Base-by-base conservation (phyloP, 2,113 vertebrate genomes). In the Bambusicola thoracicus region DNA sequence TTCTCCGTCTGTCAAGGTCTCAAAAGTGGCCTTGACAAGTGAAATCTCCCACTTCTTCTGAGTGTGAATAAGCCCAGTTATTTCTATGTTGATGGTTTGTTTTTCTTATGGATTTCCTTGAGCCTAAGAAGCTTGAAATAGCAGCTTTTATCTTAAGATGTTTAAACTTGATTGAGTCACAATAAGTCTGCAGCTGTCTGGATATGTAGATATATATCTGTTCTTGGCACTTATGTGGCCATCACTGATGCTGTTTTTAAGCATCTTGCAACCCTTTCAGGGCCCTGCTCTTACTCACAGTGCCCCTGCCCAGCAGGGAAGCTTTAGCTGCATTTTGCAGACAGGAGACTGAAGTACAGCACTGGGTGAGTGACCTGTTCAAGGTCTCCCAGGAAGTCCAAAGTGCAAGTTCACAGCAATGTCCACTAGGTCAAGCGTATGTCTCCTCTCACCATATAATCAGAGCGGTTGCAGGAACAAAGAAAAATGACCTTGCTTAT, bases 1-100 rank as follows among this genome's bases (percentile, higher is more conserved):
- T 79, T 13, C 29, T 95, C 36, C 79, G 70, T 79, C 58, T 82
- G 86, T 81, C 20, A 1, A 94, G 76, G 43, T 92, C 90, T 75
- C 68, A 56, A 61, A 87, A 94, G 30, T 86, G 84, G 94, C 92
- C 88, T 77, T 84, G 81, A 75, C 49, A 95, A 93, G 81, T n/a
- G 14, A 89, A 89, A 91, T 91, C 38, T 89, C 65, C 79, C 61
- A 74, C 55, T 95, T 88, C 38, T 56, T 86, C 59, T 43, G 51
- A 89, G 81, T 94, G 91, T 87, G 79, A 85, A 91, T 93, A 91
- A 93, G 92, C 78, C 41, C 76, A 87, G 93, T 90, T 81, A 96
- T 89, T 94, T 94, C 72, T 88, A 36, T 67, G 44, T 20, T 77
- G 92, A 56, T 95, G 65, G 30, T 84, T 93, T 95, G 78, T 83